phyloP scores from a whole-genome alignment of 2,888 invertebrate genomes.

The Crioceris asparagi region DNA sequence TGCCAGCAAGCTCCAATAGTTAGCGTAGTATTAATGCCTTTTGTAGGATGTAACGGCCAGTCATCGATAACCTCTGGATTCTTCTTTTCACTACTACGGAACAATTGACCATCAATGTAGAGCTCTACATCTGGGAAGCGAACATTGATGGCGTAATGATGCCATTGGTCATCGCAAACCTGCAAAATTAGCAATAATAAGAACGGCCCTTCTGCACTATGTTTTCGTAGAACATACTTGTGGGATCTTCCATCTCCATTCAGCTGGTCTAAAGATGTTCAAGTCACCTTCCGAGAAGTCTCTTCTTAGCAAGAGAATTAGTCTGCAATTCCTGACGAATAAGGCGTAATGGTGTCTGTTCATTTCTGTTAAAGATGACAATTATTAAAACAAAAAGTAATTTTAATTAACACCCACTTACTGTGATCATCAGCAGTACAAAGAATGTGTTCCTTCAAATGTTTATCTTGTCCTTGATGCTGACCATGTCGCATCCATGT shows the following conservation, averaged over 20 bases:
- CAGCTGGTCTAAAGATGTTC: slow-evolving; percentile 92
- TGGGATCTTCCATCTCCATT: slow-evolving; percentile 96
- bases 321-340: slow-evolving; percentile 92
- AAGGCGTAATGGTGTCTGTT: slow-evolving; percentile 97
- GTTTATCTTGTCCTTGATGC: slow-evolving; percentile 69
- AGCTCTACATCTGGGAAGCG: slow-evolving; percentile 84
- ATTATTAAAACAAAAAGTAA: no score
- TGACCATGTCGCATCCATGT: slow-evolving; percentile 93
- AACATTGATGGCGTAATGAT: slow-evolving; percentile 91
- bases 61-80: slow-evolving; percentile 98
- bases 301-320: slow-evolving; percentile 78
- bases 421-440: slow-evolving; percentile 97
- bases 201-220: background rate
- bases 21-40: slow-evolving; percentile 85
- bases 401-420: slow-evolving; percentile 42
- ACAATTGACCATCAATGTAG: slow-evolving; percentile 77
- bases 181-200: slow-evolving; percentile 25
- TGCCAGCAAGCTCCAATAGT: slow-evolving; percentile 98
- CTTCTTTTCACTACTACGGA: slow-evolving; percentile 46
- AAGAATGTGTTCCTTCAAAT: slow-evolving; percentile 90
- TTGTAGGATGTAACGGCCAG: slow-evolving; percentile 96
- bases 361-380: no score
- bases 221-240: slow-evolving; percentile 51
- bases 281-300: slow-evolving; percentile 90
- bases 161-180: slow-evolving; percentile 98